Base-by-base conservation (phyloP, 2,797 vertebrate genomes). In the Takifugu ocellatus region DNA sequence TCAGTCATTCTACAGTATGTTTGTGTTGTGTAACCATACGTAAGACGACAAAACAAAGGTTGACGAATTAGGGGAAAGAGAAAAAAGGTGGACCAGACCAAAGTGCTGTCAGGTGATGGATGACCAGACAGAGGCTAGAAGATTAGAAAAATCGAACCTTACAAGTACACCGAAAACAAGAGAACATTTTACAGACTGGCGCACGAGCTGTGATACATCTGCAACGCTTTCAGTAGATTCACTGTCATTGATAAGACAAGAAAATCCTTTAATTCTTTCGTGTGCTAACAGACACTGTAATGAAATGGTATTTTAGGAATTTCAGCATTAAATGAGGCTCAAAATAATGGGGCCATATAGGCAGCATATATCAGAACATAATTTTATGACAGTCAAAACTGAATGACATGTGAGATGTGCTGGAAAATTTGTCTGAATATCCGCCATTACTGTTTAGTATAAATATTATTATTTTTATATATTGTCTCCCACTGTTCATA, bases 101-200 rank as follows among this genome's bases (percentile, higher is more conserved):
- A 72, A 63, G 65, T 61, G 67, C 52, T 68, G 60, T 67, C 63
- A 67, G 48, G 62, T 72, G 72, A 77, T 77, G 66, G 66, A 80
- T 78, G 70, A 75, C 64, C 58, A 73, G 63, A 61, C 66, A 54
- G 59, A 61, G 60, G 65, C 29, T 1, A 24, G 58, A 66, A 77
- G 75, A 81, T 77, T 71, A 66, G 56, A 74, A 71, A 67, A 53
- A 66, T 61, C 46, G 53, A 65, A 27, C 51, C 43, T 47, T 45
- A 47, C 55, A 45, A 57, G 25, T 42, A 50, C 17, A 49, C 50
- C 45, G 57, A 24, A 26, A 54, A 47, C 46, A 24, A 33, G 21
- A 46, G n/a, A 31, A 49, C 45, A 6, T 77, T 72, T 29, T 62
- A 45, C 47, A 72, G 26, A 21, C 56, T 70, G 59, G 64, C 61